These are phyloP conservation scores for Gryllus bimaculatus DNA, from an alignment of 1,140 invertebrate species.

Conservation along the genomic window DNA sequence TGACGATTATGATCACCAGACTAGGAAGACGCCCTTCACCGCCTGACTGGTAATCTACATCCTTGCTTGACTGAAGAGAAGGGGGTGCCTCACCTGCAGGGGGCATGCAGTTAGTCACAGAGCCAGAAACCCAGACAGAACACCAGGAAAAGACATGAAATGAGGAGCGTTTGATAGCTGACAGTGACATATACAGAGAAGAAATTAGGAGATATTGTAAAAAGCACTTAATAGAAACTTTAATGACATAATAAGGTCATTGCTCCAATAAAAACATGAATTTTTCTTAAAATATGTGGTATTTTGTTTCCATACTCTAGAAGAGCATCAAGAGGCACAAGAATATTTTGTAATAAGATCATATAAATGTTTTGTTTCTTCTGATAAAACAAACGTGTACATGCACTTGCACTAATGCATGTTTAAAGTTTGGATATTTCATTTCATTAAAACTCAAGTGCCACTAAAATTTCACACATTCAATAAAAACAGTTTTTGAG, in stretches of 20 bases:
- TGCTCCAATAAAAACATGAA: neutral
- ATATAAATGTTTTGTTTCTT: too few relatives aligned
- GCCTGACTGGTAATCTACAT: slow-evolving; percentile 30
- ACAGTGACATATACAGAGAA: neutral
- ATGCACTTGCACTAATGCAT: too few relatives aligned
- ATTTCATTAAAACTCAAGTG: too few relatives aligned
- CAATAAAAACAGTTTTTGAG: too few relatives aligned
- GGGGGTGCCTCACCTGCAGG: slow-evolving; percentile 34
- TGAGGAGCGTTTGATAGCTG: neutral
- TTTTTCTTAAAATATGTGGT: neutral
- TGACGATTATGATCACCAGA: slow-evolving; percentile 63
- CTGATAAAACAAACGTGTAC: too few relatives aligned
- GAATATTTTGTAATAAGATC: too few relatives aligned
- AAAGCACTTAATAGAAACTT: neutral
- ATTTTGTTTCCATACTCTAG: too few relatives aligned
- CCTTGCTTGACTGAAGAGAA: slow-evolving; percentile 35
- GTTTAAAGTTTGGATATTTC: too few relatives aligned
- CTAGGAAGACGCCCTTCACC: slow-evolving; percentile 24
- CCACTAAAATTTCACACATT: too few relatives aligned
- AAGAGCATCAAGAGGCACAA: too few relatives aligned
- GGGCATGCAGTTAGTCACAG: slow-evolving; percentile 14
- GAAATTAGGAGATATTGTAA: slow-evolving; percentile 9
- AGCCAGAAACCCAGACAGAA: neutral
- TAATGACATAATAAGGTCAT: neutral
- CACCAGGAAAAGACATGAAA: slow-evolving; percentile 14